Evolutionary conservation across 2,797 vertebrate genomes (phyloP), one percentile per base, ranked within the genome.

Genomic region (Sandelia bainsii): DNA sequence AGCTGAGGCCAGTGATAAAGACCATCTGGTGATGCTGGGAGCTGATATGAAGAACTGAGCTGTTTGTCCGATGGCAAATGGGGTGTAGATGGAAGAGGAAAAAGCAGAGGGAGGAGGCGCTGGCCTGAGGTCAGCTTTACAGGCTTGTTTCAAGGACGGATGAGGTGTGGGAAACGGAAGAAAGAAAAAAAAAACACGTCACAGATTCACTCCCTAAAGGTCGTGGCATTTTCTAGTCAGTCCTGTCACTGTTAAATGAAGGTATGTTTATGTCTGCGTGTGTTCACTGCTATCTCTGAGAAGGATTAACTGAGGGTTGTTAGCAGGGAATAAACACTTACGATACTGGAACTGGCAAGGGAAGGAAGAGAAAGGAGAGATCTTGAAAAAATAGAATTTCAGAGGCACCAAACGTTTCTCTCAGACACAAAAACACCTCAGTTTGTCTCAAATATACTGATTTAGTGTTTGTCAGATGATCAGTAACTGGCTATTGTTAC

Each of bases 121-220:
- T 67, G 81, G 50, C 48, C 80, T 77, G 82, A 73, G 85, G 85
- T 90, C 81, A 80, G 68, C 63, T 75, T 56, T 48, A 60, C 61
- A 66, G 62, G 56, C 56, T 58, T 32, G 64, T 56, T 81, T 72
- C 56, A 71, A 74, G 70, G 71, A 81, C 57, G 58, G 79, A 92
- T 84, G 85, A 91, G 83, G 82, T 88, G 84, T 66, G 81, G 84
- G 77, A 89, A 89, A 90, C n/a, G n/a, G 79, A 84, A 70, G 70
- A 77, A 46, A 46, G 73, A 63, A 72, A 50, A 32, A 46, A 75
- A 63, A 72, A 50, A 32, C 76, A 59, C 4, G 25, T 75, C 75
- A 67, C 56, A 20, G n/a, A 27, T 69, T 75, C 56, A 72, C 73
- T 62, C 76, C 62, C 75, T 60, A 72, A 75, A 79, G 62, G 79